These are phyloP conservation scores for Piliocolobus tephrosceles DNA, from an alignment of 2,113 vertebrate genomes.

Conservation along the genomic window DNA sequence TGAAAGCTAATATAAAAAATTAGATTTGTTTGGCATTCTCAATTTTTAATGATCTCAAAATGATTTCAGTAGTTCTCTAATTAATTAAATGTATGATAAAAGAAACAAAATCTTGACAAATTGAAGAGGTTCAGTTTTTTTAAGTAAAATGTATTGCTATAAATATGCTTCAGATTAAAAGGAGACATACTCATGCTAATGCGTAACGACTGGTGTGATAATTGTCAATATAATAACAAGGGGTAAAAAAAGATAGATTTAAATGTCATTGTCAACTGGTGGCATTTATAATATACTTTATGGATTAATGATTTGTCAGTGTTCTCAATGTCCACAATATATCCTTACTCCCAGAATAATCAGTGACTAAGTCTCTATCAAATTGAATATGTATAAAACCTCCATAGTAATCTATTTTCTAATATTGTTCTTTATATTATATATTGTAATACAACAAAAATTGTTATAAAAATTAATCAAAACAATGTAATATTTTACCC, in stretches of 20 bases:
- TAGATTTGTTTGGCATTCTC: background rate
- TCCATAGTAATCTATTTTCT: background rate
- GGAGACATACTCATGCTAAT: background rate
- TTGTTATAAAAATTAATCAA: background rate
- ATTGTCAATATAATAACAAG: background rate
- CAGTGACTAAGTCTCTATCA: background rate
- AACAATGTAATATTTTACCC: constrained; percentile 15
- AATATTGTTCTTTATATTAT: background rate
- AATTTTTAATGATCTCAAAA: constrained; percentile 48
- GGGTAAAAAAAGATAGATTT: background rate
- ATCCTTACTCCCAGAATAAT: background rate
- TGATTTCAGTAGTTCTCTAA: background rate
- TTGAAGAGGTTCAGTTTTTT: background rate
- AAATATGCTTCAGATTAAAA: constrained; percentile 28
- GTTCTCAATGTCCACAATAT: background rate
- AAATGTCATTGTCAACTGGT: background rate
- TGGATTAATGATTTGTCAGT: background rate
- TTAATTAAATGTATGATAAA: background rate
- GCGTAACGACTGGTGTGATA: background rate
- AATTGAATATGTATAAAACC: background rate
- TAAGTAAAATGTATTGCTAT: background rate
- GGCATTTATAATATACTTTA: constrained; percentile 6
- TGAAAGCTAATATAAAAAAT: background rate
- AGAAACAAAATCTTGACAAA: background rate
- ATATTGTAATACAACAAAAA: background rate